Evolutionary conservation across 1,140 invertebrate genomes (phyloP).

Genomic region (Drosophila arawakana): DNA sequence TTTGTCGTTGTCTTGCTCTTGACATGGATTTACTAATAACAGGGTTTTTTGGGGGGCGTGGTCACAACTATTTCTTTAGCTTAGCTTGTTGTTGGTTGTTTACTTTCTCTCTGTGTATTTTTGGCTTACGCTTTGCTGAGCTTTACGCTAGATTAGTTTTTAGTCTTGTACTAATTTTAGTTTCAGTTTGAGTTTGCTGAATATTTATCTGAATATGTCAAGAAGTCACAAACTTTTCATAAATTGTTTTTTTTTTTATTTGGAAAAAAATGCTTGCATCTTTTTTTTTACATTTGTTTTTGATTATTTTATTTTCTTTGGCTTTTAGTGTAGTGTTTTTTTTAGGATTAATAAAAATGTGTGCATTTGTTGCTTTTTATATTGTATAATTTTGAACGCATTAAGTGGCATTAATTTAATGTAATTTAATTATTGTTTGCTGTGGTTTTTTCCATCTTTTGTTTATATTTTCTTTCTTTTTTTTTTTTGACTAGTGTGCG

Average conservation of each 20-base stretch:
- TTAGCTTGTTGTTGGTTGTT: constrained; percentile 42
- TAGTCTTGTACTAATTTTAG: constrained; percentile 37
- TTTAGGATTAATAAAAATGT: constrained; percentile 73
- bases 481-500: constrained; percentile 71
- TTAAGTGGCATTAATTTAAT: constrained; percentile 66
- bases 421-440: constrained; percentile 71
- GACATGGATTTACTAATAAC: constrained; percentile 30
- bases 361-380: constrained; percentile 34
- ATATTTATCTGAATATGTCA: constrained; percentile 41
- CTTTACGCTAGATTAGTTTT: constrained; percentile 71
- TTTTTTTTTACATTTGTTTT: constrained; percentile 47
- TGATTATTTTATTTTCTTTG: constrained; percentile 74
- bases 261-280: constrained; percentile 36
- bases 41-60: background rate
- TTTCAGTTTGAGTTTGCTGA: constrained; percentile 36
- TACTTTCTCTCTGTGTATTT: constrained; percentile 41
- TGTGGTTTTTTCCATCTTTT: constrained; percentile 48
- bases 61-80: constrained; percentile 52
- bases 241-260: constrained; percentile 23
- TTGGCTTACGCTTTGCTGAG: constrained; percentile 75
- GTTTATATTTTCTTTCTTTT: constrained; percentile 7
- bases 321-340: constrained; percentile 63
- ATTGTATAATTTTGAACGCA: constrained; percentile 52
- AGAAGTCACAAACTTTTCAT: constrained; percentile 43
- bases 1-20: constrained; percentile 47